Evolutionary conservation across 1,140 invertebrate species (phyloP), one percentile per base, ranked within the genome.

Genomic region (Aphelinus atriplicis): DNA sequence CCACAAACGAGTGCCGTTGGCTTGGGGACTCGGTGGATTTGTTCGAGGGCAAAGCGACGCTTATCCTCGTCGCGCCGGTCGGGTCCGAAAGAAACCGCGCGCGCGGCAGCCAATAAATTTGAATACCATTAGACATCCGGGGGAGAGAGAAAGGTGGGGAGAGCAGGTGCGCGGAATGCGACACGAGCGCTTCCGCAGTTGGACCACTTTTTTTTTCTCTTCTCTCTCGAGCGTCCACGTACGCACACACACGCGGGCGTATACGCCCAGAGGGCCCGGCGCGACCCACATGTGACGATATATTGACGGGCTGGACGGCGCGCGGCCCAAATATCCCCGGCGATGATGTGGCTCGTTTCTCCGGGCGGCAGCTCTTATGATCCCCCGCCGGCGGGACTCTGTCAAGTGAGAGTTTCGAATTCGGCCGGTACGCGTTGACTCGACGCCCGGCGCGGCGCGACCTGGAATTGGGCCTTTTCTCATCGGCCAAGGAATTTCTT

Each of bases 271-370:
- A 10, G 66, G 55, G 45, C 45, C 46, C 26, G 47, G 9, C 26
- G 1, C 55, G 66, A 68, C 66, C 66, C 66, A 58, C 10, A 58
- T 68, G 26, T 26, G 55, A n/a, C 46, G 43, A 10, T 58, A 61
- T 57, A 43, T 48, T 46, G 65, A 45, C 26, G 26, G 26, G 26
- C 26, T 26, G 26, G 26, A 26, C 26, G 26, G 26, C 26, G 26
- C 53, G 10, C 65, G 66, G 66, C 66, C 66, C 66, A 68, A 68
- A 68, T 68, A 68, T 68, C 55, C 10, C 26, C 26, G 26, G 66
- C 66, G 66, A 58, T 68, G 55, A 57, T 58, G 9, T 68, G 46
- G 57, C 42, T 55, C 47, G n/a, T 51, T 51, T 65, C 63, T 51
- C 10, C 26, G 5, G 48, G 7, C 10, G 46, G 56, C 48, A 64